A percentile compares a stretch with the other conserved stretches of the same genome.
These are phyloP conservation scores for Zaprionus capensis DNA, from an alignment of 1,140 invertebrate species.

Conservation along the genomic window DNA sequence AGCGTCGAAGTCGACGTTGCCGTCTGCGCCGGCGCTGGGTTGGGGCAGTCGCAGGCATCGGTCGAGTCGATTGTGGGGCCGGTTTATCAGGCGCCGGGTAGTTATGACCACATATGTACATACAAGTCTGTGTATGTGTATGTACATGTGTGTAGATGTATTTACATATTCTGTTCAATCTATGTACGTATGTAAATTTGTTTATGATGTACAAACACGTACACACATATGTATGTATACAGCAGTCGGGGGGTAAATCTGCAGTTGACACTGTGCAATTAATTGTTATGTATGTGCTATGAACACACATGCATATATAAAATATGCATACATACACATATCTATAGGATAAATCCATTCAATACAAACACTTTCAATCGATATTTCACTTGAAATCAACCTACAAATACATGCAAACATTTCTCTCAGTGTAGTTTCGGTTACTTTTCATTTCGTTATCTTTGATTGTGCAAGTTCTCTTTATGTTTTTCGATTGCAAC, in stretches of 20 bases:
- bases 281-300: too few species aligned
- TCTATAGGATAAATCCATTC: background rate
- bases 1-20: conserved; percentile 4
- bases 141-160: background rate
- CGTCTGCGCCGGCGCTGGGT: conserved; percentile 26
- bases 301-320: too few species aligned
- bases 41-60: conserved; percentile 42
- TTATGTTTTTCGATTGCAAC: background rate
- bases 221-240: background rate
- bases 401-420: background rate
- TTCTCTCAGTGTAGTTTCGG: conserved; percentile 1
- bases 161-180: conserved; percentile 1
- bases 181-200: conserved; percentile 1
- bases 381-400: background rate
- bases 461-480: background rate
- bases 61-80: conserved; percentile 52
- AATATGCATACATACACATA: background rate
- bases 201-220: background rate
- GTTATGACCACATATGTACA: conserved; percentile 13
- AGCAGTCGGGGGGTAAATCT: background rate
- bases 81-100: conserved; percentile 79
- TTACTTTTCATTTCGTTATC: conserved; percentile 1
- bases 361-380: background rate
- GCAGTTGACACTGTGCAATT: background rate
- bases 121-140: conserved; percentile 5